phyloP scores from a whole-genome alignment of 2,888 invertebrate genomes.

The Trissolcus brochymenae region DNA sequence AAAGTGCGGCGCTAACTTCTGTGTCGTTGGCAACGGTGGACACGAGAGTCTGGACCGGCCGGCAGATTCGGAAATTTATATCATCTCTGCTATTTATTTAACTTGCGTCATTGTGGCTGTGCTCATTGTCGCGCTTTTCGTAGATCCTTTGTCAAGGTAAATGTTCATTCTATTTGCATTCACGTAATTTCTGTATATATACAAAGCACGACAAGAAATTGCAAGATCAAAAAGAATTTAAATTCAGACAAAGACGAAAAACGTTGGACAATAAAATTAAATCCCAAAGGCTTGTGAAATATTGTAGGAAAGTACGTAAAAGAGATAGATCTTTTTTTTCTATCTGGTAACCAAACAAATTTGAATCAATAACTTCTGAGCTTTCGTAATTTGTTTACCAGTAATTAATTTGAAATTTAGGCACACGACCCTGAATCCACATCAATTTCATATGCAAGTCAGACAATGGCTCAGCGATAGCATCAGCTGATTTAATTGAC shows the following conservation, averaged over 20 bases:
- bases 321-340: no score
- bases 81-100: slow-evolving; percentile 92
- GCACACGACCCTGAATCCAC: slow-evolving; percentile 1
- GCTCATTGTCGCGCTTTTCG: slow-evolving; percentile 88
- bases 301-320: no score
- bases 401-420: neutral
- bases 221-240: slow-evolving; percentile 5
- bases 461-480: slow-evolving; percentile 16
- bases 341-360: no score
- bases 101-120: slow-evolving; percentile 91
- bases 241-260: no score
- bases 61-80: slow-evolving; percentile 89
- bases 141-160: slow-evolving; percentile 93
- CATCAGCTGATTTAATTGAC: slow-evolving; percentile 25
- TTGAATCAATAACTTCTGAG: no score
- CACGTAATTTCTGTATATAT: slow-evolving; percentile 1
- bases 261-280: no score
- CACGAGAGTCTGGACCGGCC: slow-evolving; percentile 89
- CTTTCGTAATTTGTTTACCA: no score
- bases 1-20: slow-evolving; percentile 89
- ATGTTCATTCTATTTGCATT: slow-evolving; percentile 54
- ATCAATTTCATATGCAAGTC: slow-evolving; percentile 10
- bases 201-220: slow-evolving; percentile 5
- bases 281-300: no score
- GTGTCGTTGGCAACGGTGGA: slow-evolving; percentile 83